A percentile compares a stretch with the other conserved stretches of the same genome.
These are phyloP conservation scores for Hydropsyche tenuis DNA, from an alignment of 1,140 invertebrate genomes.

Conservation along the genomic window DNA sequence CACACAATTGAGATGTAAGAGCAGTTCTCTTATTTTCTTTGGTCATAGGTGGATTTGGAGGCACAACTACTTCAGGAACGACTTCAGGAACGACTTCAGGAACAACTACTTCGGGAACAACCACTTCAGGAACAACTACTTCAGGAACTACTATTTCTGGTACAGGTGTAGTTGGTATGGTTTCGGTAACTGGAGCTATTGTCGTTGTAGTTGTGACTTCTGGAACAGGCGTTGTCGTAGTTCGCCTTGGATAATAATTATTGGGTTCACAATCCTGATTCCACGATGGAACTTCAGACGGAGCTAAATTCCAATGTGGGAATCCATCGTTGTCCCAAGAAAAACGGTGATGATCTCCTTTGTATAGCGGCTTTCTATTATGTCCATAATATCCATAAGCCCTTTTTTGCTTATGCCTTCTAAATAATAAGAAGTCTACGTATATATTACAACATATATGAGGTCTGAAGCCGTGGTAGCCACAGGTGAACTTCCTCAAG, in stretches of 20 bases:
- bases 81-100: background rate
- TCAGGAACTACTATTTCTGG: background rate
- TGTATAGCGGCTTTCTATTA: background rate
- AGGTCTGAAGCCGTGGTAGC: slow-evolving; percentile 30
- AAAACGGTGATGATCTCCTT: slow-evolving; percentile 39
- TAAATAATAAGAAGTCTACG: slow-evolving; percentile 17
- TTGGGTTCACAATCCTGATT: slow-evolving; percentile 2
- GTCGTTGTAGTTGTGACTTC: slow-evolving; percentile 14
- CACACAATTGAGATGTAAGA: slow-evolving; percentile 54
- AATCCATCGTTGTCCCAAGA: slow-evolving; percentile 41
- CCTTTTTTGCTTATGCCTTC: slow-evolving; percentile 44
- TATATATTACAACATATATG: slow-evolving; percentile 44
- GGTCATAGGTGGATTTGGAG: background rate
- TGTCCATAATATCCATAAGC: slow-evolving; percentile 38
- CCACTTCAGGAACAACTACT: background rate
- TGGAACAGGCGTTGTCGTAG: background rate
- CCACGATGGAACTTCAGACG: background rate
- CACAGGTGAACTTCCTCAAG: slow-evolving; percentile 41
- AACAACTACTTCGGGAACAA: background rate
- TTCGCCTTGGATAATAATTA: background rate
- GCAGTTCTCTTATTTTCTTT: slow-evolving; percentile 34
- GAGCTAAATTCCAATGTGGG: slow-evolving; percentile 46
- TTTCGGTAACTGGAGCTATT: slow-evolving; percentile 11
- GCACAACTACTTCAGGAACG: background rate
- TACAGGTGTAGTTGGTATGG: slow-evolving; percentile 20